Evolutionary conservation across 2,797 vertebrate species (phyloP), one percentile per base, ranked within the genome.

Genomic region (Rhyacichthys aspro): DNA sequence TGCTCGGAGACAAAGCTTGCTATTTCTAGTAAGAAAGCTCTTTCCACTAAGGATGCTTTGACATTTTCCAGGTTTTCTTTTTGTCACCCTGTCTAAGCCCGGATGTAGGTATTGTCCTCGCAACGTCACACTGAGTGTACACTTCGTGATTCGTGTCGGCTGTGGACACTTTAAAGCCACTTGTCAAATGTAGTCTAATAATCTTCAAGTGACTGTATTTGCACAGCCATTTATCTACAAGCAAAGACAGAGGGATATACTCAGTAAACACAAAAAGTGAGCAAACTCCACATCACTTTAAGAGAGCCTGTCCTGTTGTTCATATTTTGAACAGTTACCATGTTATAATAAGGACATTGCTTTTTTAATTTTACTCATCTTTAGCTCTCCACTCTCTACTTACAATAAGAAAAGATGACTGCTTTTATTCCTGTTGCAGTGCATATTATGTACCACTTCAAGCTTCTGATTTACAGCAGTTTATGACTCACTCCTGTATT

Each of bases 1-100:
- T 32, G 54, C 65, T 41, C 7, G 41, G 63, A 45, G 49, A 57
- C 49, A 23, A 41, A 46, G 17, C 46, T 53, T 47, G 39, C 5
- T 45, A 53, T 43, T 55, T 80, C 55, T 60, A 61, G 37, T 50
- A 10, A 28, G 59, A 70, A 62, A 55, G 34, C 33, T 61, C 39
- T 52, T 56, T 54, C 14, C 39, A 54, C 44, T 33, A 17, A 43
- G 23, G 14, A 9, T 53, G 36, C 36, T 1, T 28, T 68, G 54
- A 74, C 28, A 61, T 60, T 61, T 75, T 17, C 48, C 44, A 68
- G 63, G 19, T 41, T 28, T 34, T 59, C 65, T 38, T 59, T 37
- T 56, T 69, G 16, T 67, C 39, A 50, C n/a, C 28, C n/a, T 1
- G 37, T 59, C 56, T 72, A 42, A 66, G 19, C 32, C 4, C 37